phyloP scores from a whole-genome alignment of 2,797 vertebrate species.

The Neostethus bicornis region DNA sequence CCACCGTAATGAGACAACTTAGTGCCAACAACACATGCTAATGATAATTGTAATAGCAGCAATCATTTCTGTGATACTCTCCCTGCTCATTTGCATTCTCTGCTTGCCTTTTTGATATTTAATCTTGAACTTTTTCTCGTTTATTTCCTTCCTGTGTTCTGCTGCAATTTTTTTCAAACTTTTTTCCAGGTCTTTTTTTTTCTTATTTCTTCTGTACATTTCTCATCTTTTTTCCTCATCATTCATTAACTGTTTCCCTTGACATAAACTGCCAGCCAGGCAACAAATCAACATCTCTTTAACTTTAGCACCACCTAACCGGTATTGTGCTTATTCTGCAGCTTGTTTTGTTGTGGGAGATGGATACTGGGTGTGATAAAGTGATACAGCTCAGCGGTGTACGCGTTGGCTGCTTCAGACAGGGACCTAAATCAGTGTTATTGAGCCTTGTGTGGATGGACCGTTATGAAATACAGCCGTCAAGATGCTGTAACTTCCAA shows the following conservation, averaged over 20 bases:
- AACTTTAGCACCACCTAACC: conserved; percentile 76
- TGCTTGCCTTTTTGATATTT: conserved; percentile 50
- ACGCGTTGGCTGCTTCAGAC: conserved; percentile 57
- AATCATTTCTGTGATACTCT: conserved; percentile 70
- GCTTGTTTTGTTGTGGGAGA: conserved; percentile 70
- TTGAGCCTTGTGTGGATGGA: conserved; percentile 55
- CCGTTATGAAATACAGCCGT: conserved; percentile 73
- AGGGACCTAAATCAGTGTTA: conserved; percentile 72
- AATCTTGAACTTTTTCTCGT: conserved; percentile 21
- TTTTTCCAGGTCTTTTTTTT: conserved; percentile 24
- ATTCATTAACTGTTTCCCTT: conserved; percentile 72
- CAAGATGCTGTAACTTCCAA: conserved; percentile 63
- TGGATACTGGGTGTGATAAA: conserved; percentile 72
- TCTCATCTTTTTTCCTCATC: conserved; percentile 59
- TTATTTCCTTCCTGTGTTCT: conserved; percentile 39
- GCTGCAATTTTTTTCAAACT: conserved; percentile 41
- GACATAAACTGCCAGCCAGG: conserved; percentile 64
- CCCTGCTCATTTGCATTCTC: conserved; percentile 71
- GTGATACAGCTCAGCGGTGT: conserved; percentile 54
- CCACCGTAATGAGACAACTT: conserved; percentile 72
- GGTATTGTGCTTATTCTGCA: conserved; percentile 75
- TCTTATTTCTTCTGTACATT: conserved; percentile 31
- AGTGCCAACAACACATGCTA: conserved; percentile 73
- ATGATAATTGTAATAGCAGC: conserved; percentile 80
- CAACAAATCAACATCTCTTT: conserved; percentile 80